Evolutionary conservation across 2,797 vertebrate species (phyloP).

Genomic region (Acanthornis magna): DNA sequence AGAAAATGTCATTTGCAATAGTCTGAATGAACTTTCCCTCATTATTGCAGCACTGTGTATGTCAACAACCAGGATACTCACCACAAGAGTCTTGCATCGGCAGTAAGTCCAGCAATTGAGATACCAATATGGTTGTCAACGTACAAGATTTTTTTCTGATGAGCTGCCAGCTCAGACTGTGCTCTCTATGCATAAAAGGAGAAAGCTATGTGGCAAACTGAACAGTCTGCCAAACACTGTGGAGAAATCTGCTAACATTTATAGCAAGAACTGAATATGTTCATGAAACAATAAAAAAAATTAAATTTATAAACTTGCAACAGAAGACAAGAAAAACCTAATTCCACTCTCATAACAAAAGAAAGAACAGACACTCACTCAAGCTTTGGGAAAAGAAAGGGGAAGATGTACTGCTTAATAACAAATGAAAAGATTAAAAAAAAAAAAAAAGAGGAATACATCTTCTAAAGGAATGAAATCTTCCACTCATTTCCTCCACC

Average conservation of each 20-base stretch:
- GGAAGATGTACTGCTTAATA: not conserved
- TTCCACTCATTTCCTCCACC: not conserved
- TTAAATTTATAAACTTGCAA: not conserved
- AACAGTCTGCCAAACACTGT: not conserved
- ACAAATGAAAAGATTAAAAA: not conserved
- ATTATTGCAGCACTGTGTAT: slow-evolving; percentile 16
- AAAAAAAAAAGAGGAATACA: not conserved
- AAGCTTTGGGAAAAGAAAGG: not conserved
- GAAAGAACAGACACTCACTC: not conserved
- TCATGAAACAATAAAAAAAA: not conserved
- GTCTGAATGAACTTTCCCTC: slow-evolving; percentile 30
- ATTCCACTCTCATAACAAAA: not conserved
- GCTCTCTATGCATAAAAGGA: slow-evolving; percentile 83
- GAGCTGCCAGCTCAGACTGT: slow-evolving; percentile 96
- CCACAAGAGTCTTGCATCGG: slow-evolving; percentile 94
- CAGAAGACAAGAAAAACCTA: not conserved
- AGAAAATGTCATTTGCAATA: not conserved
- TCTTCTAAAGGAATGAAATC: not conserved
- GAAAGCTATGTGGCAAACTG: not conserved
- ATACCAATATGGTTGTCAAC: slow-evolving; percentile 97
- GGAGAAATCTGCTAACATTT: slow-evolving; percentile 25
- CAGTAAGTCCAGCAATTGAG: slow-evolving; percentile 96
- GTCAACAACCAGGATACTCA: slow-evolving; percentile 68
- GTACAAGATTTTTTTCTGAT: slow-evolving; percentile 98
- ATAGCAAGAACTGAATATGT: not conserved